These are phyloP conservation scores for Pegoplata infirma DNA, from an alignment of 2,888 invertebrate genomes.

Conservation along the genomic window DNA sequence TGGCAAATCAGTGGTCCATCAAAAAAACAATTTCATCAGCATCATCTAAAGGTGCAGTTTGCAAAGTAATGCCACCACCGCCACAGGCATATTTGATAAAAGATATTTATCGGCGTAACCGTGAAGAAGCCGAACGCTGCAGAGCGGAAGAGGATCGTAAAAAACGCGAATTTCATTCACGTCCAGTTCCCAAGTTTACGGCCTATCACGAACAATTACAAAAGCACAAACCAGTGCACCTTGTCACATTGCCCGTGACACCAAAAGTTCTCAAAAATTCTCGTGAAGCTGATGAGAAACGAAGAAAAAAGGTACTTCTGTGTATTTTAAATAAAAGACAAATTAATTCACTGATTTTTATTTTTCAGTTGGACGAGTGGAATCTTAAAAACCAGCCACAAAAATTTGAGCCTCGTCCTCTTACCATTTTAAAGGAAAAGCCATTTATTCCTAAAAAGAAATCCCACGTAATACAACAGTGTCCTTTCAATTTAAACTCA, in stretches of 20 bases:
- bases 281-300: conserved; percentile 64
- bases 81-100: conserved; percentile 71
- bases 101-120: conserved; percentile 71
- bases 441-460: conserved; percentile 69
- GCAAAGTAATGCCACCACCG: conserved; percentile 57
- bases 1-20: conserved; percentile 64
- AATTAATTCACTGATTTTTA: neutral
- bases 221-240: conserved; percentile 63
- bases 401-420: conserved; percentile 63
- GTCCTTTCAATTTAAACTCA: conserved; percentile 72
- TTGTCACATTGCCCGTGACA: conserved; percentile 70
- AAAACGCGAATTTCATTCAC: conserved; percentile 73
- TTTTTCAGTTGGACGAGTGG: conserved; percentile 67
- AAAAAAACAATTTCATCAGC: conserved; percentile 32
- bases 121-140: conserved; percentile 65
- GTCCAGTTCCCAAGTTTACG: conserved; percentile 73
- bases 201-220: conserved; percentile 62
- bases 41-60: conserved; percentile 31
- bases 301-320: conserved; percentile 65
- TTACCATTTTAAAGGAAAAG: conserved; percentile 66
- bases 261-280: conserved; percentile 73
- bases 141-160: conserved; percentile 72
- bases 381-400: conserved; percentile 62
- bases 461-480: conserved; percentile 60
- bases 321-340: neutral